These are phyloP conservation scores for Macroglossus sobrinus DNA, from an alignment of 2,113 vertebrate species.

Conservation along the genomic window DNA sequence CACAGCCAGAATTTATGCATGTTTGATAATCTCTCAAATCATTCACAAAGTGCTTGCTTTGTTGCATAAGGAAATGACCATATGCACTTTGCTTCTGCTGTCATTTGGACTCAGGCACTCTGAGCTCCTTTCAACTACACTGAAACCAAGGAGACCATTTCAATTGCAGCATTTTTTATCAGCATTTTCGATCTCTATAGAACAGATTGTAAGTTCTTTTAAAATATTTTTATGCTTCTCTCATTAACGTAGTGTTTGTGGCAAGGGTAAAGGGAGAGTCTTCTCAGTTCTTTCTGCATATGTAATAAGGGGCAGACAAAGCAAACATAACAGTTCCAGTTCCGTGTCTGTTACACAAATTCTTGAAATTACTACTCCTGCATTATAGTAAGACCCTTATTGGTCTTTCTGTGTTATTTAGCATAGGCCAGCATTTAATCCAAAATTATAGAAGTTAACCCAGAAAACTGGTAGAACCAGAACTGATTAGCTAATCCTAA, in stretches of 20 bases:
- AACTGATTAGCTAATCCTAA: background rate
- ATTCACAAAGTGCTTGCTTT: background rate
- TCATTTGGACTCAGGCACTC: background rate
- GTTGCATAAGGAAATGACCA: background rate
- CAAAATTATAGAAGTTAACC: background rate
- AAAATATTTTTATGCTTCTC: background rate
- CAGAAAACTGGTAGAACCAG: background rate
- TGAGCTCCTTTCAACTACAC: background rate
- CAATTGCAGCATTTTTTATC: background rate
- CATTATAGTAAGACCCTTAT: background rate
- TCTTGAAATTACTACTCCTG: background rate
- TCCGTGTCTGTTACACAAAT: background rate
- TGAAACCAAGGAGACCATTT: background rate
- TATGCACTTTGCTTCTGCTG: background rate
- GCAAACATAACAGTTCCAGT: background rate
- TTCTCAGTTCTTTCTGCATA: background rate
- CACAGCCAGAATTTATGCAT: background rate
- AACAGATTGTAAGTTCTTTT: background rate
- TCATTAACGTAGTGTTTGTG: background rate
- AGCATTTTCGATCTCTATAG: background rate
- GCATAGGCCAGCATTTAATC: background rate
- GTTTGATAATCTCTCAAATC: background rate
- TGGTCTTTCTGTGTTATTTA: background rate
- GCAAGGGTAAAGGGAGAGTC: background rate
- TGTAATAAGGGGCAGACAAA: background rate